Base-by-base conservation (phyloP, 2,888 invertebrate species). In the Mylabris sibirica region DNA sequence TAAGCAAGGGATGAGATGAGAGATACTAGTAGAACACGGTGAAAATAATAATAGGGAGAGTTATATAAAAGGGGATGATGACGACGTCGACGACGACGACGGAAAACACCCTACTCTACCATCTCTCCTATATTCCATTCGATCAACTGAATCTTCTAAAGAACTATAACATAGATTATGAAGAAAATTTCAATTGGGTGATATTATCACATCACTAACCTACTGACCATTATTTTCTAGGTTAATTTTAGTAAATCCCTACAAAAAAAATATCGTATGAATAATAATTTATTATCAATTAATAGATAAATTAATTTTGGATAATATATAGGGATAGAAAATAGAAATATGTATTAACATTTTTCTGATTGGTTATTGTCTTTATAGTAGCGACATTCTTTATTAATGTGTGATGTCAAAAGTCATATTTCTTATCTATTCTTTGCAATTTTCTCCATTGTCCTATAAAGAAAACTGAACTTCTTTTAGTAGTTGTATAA, bases 401-500 rank as follows among this genome's bases (percentile, higher is more conserved):
- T 30, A 6, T 30, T 30, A 30, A 30, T 30, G 4, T 8, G 30
- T 8, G 8, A 30, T 8, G 4, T 30, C 8, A 30, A 4, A 30
- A 30, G 30, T 30, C 30, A 30, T 30, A 30, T 30, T 30, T 30
- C 30, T 30, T 5, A 4, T 30, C 30, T 6, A 30, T 30, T 30
- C 30, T 57, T 24, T 12, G 20, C 84, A 84, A 84, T 24, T 24
- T 24, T 83, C 87, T 86, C 85, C 84, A 77, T 79, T 82, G 83
- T 8, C 5, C 83, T 85, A 86, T 88, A 88, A 89, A 89, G 89
- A 88, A 30, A 89, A 88, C 88, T 88, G 84, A 84, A 80, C 57
- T 85, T 85, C 84, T 84, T 85, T 83, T 83, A 79, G 83, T 80
- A 79, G 83, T 81, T 74, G 76, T 77, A 57, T 24, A 81, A 84